Conservation (phyloP, 2,113 vertebrate species). For the Struthio camelus region DNA sequence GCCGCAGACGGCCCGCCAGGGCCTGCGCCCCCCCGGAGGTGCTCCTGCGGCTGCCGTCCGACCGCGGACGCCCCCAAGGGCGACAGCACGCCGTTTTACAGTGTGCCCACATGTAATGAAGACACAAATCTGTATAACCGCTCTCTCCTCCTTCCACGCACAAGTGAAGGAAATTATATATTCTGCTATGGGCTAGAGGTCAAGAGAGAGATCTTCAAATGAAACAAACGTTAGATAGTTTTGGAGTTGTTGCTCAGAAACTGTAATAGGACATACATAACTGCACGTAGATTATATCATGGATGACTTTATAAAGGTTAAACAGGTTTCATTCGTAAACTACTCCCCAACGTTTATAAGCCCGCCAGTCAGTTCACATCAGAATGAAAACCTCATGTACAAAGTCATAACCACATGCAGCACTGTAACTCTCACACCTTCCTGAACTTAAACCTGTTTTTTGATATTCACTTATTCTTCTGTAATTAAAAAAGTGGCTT, state of each 20-base stretch:
- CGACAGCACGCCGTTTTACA: neutral
- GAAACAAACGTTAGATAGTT: neutral
- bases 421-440: rapidly evolving
- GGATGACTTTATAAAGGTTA: neutral
- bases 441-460: neutral
- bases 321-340: neutral
- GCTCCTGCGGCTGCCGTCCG: no score
- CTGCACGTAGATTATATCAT: rapidly evolving
- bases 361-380: rapidly evolving
- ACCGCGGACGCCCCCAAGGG: no score
- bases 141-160: neutral
- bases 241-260: neutral
- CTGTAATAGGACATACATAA: neutral
- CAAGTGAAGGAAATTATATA: neutral
- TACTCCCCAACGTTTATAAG: neutral
- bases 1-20: no score
- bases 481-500: neutral
- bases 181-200: neutral
- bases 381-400: neutral
- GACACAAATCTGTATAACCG: neutral
- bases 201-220: neutral
- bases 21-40: no score
- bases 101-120: neutral
- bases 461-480: neutral
- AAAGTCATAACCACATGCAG: rapidly evolving